A percentile compares a stretch with the other conserved stretches of the same genome.
These are phyloP conservation scores for Epinephelus cyanopodus DNA, from an alignment of 2,113 vertebrate species.

Conservation along the genomic window DNA sequence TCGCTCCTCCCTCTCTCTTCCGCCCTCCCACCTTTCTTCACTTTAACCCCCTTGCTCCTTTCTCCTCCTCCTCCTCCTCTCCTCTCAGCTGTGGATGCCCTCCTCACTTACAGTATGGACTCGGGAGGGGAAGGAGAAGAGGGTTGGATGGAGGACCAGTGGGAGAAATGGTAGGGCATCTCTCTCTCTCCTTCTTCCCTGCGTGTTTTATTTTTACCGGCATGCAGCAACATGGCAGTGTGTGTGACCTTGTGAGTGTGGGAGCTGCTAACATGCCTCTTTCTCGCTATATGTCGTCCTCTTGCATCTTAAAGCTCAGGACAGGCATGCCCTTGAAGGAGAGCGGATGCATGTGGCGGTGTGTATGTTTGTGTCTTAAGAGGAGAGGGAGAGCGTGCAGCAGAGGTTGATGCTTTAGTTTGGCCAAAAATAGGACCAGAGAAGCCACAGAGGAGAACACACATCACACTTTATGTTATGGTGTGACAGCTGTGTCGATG, in stretches of 20 bases:
- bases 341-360: conserved; percentile 44
- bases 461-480: conserved; percentile 12
- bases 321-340: conserved; percentile 68
- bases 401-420: conserved; percentile 11
- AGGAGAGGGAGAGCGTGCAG: conserved; percentile 8
- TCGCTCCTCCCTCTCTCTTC: conserved; percentile 57
- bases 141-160: conserved; percentile 98
- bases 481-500: background rate
- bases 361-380: conserved; percentile 26
- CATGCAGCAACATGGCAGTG: conserved; percentile 52
- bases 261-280: conserved; percentile 40
- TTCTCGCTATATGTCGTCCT: conserved; percentile 22
- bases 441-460: conserved; percentile 19
- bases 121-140: conserved; percentile 92
- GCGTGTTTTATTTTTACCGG: background rate
- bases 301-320: conserved; percentile 36
- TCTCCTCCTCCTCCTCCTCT: conserved; percentile 46
- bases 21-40: conserved; percentile 42
- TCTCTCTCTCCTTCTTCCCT: conserved; percentile 27
- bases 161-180: conserved; percentile 96
- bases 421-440: conserved; percentile 38
- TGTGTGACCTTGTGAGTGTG: conserved; percentile 71
- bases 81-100: conserved; percentile 83
- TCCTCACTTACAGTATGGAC: conserved; percentile 92
- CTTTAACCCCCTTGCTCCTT: conserved; percentile 61